Conservation (phyloP, 2,888 invertebrate species). For the Phaedon cochleariae region DNA sequence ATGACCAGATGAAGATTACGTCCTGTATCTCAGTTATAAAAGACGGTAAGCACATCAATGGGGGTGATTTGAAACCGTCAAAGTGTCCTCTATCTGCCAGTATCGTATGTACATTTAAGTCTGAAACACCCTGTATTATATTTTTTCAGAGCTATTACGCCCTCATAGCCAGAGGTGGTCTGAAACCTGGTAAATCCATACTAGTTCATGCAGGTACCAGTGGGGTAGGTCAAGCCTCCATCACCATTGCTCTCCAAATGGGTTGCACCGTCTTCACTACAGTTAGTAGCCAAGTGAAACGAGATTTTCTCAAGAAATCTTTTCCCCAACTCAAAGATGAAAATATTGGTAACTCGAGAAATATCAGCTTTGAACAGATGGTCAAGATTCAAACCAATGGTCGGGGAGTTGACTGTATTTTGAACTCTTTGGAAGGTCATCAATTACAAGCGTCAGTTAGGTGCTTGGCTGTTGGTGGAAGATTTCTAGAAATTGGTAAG, state of each 20-base stretch:
- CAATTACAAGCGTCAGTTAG: slow-evolving; percentile 77
- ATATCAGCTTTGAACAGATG: slow-evolving; percentile 86
- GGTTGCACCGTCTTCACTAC: slow-evolving; percentile 89
- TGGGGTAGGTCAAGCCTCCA: slow-evolving; percentile 94
- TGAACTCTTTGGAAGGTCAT: slow-evolving; percentile 91
- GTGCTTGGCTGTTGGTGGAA: slow-evolving; percentile 69
- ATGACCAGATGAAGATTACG: too few species aligned
- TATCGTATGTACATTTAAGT: too few species aligned
- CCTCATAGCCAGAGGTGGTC: slow-evolving; percentile 37
- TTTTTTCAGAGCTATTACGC: too few species aligned
- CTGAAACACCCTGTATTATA: too few species aligned
- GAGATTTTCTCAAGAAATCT: slow-evolving; percentile 79
- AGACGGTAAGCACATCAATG: too few species aligned
- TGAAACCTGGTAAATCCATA: slow-evolving; percentile 42
- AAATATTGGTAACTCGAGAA: slow-evolving; percentile 59
- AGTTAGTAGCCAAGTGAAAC: slow-evolving; percentile 84
- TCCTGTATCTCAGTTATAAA: too few species aligned
- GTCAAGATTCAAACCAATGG: slow-evolving; percentile 82
- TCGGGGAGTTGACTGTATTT: slow-evolving; percentile 86
- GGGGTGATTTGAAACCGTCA: too few species aligned
- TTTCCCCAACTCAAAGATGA: slow-evolving; percentile 78
- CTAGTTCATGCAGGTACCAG: slow-evolving; percentile 65
- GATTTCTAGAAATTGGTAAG: slow-evolving; percentile 87
- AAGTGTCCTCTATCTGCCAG: too few species aligned
- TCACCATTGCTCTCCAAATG: slow-evolving; percentile 84